Evolutionary conservation across 37 sponge, comb jelly and placozoan genomes (phyloP).

Genomic region (Amphimedon queenslandica): DNA sequence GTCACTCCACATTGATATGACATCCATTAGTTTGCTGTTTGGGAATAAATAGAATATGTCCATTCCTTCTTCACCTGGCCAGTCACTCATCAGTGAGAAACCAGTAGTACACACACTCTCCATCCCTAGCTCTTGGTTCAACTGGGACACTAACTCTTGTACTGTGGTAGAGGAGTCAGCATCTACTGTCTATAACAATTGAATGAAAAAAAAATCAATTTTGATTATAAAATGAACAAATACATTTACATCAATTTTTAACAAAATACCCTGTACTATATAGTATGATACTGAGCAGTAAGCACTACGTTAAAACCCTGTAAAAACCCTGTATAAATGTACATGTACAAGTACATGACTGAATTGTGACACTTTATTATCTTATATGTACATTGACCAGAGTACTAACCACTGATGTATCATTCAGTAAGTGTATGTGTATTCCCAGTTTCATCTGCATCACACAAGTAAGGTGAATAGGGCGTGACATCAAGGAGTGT

Average conservation of each 20-base stretch:
- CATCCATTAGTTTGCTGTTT: slow-evolving; percentile 45
- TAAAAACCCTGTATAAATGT: too few relatives aligned
- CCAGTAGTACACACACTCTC: slow-evolving; percentile 32
- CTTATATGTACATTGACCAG: not conserved
- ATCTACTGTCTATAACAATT: slow-evolving; percentile 31
- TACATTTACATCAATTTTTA: too few relatives aligned
- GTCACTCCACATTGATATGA: slow-evolving; percentile 43
- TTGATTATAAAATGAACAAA: too few relatives aligned
- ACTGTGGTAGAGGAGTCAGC: slow-evolving; percentile 44
- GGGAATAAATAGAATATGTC: slow-evolving; percentile 30
- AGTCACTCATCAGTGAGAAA: slow-evolving; percentile 68
- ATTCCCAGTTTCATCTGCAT: not conserved
- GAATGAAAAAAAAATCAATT: too few relatives aligned
- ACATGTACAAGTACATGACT: too few relatives aligned
- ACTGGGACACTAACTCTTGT: slow-evolving; percentile 23
- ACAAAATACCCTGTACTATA: too few relatives aligned
- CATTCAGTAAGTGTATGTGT: slow-evolving; percentile 29
- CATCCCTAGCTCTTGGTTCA: slow-evolving; percentile 46
- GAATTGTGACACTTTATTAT: too few relatives aligned
- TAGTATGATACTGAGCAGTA: too few relatives aligned
- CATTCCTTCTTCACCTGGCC: slow-evolving; percentile 59
- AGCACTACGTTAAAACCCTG: too few relatives aligned
- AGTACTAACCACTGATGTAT: slow-evolving; percentile 14
- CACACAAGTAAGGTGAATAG: not conserved
- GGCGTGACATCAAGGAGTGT: not conserved